phyloP scores from a whole-genome alignment of 2,113 vertebrate genomes.

The Zapus hudsonius region DNA sequence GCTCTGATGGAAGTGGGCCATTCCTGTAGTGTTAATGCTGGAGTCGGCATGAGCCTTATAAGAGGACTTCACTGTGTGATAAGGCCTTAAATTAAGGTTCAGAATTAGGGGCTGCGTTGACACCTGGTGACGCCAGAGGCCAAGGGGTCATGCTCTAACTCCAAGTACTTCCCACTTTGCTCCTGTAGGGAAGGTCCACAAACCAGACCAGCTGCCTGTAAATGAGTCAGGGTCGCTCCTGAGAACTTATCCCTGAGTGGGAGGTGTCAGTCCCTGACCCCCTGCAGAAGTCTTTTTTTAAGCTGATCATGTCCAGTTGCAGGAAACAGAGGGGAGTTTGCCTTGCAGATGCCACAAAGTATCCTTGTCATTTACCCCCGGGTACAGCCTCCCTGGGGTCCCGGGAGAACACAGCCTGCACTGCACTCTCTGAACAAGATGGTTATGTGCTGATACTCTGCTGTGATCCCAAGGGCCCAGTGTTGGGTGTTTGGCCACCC shows the following conservation, averaged over 20 bases:
- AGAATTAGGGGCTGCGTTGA: background rate
- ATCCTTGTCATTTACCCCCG: background rate
- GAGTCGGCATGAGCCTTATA: conserved; percentile 24
- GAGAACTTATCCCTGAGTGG: background rate
- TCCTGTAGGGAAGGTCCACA: background rate
- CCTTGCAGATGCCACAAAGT: background rate
- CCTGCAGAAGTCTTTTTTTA: background rate
- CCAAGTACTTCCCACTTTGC: background rate
- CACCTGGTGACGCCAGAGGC: background rate
- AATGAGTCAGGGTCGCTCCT: too few relatives aligned
- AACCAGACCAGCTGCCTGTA: background rate
- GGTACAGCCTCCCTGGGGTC: fast-evolving
- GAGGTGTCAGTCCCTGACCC: background rate
- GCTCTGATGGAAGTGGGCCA: background rate
- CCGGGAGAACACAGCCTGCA: background rate
- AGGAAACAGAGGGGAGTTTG: background rate
- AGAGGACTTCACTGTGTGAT: background rate
- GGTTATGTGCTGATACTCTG: background rate
- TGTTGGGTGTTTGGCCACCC: background rate
- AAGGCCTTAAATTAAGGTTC: background rate
- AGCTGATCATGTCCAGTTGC: background rate
- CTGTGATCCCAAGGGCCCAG: too few relatives aligned
- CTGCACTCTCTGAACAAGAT: background rate
- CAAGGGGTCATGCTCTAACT: background rate
- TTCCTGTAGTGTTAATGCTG: background rate